Evolutionary conservation across 2,888 invertebrate species (phyloP), one percentile per base, ranked within the genome.

Genomic region (Parasteatoda lunata): DNA sequence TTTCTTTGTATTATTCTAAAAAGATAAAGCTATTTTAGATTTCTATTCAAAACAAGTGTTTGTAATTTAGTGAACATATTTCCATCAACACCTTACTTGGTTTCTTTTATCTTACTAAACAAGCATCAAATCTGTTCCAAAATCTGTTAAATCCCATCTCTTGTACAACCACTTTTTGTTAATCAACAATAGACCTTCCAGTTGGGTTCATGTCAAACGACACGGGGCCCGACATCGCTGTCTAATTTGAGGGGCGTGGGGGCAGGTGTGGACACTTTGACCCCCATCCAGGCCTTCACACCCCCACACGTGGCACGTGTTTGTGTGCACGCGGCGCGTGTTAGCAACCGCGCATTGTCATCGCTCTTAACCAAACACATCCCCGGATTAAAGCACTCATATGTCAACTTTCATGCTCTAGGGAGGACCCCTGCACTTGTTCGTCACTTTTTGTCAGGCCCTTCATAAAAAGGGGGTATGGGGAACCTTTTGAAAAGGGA

Each of bases 281-380:
- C 65, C 76, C 76, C 68, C 68, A 30, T 30, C 2, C 30, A 30
- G 30, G 30, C 30, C 30, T 30, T 30, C 8, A 51, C 15, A 2
- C 4, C 13, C 76, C 54, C 13, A 48, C 84, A 68, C 69, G 65
- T 45, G 65, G 59, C 64, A 70, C 69, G 84, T 85, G 84, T 84
- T 84, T 72, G 65, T 64, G 79, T 78, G 65, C 79, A 79, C 79
- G 75, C 75, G 78, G n/a, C 79, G 48, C 68, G 79, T 70, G 78
- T 79, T 85, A 85, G 79, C 64, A 64, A 79, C 84, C 75, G 48
- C 75, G 68, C 75, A 70, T 80, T 85, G 48, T 85, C 59, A 72
- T 85, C 64, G 6, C 51, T 49, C 82, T 30, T 64, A 82, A 82
- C 82, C 82, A 82, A 82, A 82, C 75, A 73, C 81, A 52, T 45